Evolutionary conservation across 1,140 invertebrate genomes (phyloP), one percentile per base, ranked within the genome.

Genomic region (Rhynchophorus ferrugineus): DNA sequence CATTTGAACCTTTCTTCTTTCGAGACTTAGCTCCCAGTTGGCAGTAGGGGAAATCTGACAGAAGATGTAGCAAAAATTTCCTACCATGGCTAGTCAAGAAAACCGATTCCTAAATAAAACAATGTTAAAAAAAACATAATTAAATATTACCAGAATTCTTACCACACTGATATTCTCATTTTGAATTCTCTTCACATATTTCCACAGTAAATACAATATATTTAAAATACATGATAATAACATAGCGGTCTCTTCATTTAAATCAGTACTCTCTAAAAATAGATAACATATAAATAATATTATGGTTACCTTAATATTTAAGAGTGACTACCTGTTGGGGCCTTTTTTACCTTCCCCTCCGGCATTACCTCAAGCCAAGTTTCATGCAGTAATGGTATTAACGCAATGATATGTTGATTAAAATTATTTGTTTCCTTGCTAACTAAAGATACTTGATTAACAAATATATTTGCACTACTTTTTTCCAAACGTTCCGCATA

Each of bases 331-430:
- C 22, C 53, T 44, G 53, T 38, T 16, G 21, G 11, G 11, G 24
- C 19, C 13, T 47, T 50, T 11, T 16, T 13, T 16, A 33, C 35
- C 49, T 58, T 52, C 37, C 61, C 54, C 44, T 61, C 59, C 0
- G 82, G 77, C 17, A 75, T 68, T 14, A 83, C 79, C 74, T 87
- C 85, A 16, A 84, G 58, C 85, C 84, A 87, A 46, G 77, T 82
- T 62, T 85, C 84, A 66, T 81, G 78, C 17, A 87, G 73, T 13
- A 87, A 66, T n/a, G 83, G 81, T 64, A 85, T 71, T 9, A 87
- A 69, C 37, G 76, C 73, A 52, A 78, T 70, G 13, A 82, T 69
- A 63, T 84, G 81, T 34, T 69, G 72, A 19, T 57, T 56, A 24
- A 54, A 52, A 36, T 14, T 47, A 16, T 38, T 33, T 39, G 3